Evolutionary conservation across 2,113 vertebrate genomes (phyloP).

Genomic region (Ameiurus melas): DNA sequence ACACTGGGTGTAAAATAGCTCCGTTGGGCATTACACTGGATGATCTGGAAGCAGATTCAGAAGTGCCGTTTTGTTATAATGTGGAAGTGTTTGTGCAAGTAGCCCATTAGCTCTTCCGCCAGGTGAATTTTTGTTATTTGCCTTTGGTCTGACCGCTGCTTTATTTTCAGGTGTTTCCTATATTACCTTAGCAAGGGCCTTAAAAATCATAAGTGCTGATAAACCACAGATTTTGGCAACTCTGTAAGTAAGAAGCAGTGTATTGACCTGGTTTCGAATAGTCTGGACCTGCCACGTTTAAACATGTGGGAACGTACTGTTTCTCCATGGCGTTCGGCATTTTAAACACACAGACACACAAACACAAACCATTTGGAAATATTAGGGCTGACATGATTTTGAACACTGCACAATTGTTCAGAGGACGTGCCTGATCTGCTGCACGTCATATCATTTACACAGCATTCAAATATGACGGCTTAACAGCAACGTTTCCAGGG

Average conservation of each 20-base stretch:
- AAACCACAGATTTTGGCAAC: background rate
- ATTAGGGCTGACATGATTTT: conserved; percentile 13
- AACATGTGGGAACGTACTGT: conserved; percentile 11
- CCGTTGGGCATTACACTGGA: background rate
- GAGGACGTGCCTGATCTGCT: background rate
- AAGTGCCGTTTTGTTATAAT: background rate
- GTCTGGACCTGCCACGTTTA: conserved; percentile 28
- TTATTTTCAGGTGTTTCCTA: background rate
- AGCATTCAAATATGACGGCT: conserved; percentile 23
- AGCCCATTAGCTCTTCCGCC: background rate
- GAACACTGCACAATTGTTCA: conserved; percentile 24
- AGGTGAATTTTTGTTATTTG: background rate
- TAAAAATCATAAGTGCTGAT: background rate
- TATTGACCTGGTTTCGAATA: background rate
- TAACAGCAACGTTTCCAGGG: conserved; percentile 11
- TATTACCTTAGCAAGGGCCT: background rate
- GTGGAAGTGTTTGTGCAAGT: background rate
- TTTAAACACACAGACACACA: conserved; percentile 23
- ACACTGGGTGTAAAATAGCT: background rate
- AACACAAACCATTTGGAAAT: conserved; percentile 13
- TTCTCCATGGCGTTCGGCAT: conserved; percentile 25
- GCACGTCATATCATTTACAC: background rate
- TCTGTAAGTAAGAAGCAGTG: background rate
- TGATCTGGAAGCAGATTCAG: background rate
- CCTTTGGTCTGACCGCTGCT: background rate